Evolutionary conservation across 2,888 invertebrate genomes (phyloP).

Genomic region (Tiphia femorata): DNA sequence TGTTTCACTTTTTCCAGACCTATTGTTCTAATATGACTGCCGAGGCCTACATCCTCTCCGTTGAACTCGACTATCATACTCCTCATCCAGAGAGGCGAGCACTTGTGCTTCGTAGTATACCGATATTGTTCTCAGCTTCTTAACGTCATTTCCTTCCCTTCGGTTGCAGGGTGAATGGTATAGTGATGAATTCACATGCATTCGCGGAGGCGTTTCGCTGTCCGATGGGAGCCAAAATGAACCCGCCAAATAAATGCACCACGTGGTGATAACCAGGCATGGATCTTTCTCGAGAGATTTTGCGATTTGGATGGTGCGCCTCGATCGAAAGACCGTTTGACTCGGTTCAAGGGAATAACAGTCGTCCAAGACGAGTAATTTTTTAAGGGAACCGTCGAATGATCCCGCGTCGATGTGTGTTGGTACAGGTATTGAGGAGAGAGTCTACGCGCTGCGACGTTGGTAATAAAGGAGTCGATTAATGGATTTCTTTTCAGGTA

Average conservation of each 20-base stretch:
- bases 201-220: slow-evolving; percentile 70
- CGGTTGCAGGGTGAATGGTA: slow-evolving; percentile 68
- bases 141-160: not conserved
- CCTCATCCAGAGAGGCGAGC: slow-evolving; percentile 71
- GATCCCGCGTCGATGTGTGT: slow-evolving; percentile 27
- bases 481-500: too few relatives aligned
- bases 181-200: slow-evolving; percentile 71
- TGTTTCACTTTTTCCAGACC: slow-evolving; percentile 57
- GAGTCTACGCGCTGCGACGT: too few relatives aligned
- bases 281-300: slow-evolving; percentile 23
- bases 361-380: slow-evolving; percentile 4
- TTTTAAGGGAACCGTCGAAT: slow-evolving; percentile 6
- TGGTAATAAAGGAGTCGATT: too few relatives aligned
- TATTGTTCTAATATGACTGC: slow-evolving; percentile 71
- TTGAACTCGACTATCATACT: slow-evolving; percentile 71
- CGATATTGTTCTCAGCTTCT: not conserved
- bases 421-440: slow-evolving; percentile 30
- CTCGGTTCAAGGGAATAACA: slow-evolving; percentile 34
- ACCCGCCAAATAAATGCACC: slow-evolving; percentile 69
- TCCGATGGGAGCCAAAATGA: slow-evolving; percentile 68
- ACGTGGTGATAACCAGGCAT: slow-evolving; percentile 63
- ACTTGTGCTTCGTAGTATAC: not conserved
- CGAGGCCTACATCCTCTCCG: slow-evolving; percentile 70
- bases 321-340: slow-evolving; percentile 36
- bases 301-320: too few relatives aligned